Conservation (phyloP, 1,140 invertebrate species). For the Vanessa atalanta region DNA sequence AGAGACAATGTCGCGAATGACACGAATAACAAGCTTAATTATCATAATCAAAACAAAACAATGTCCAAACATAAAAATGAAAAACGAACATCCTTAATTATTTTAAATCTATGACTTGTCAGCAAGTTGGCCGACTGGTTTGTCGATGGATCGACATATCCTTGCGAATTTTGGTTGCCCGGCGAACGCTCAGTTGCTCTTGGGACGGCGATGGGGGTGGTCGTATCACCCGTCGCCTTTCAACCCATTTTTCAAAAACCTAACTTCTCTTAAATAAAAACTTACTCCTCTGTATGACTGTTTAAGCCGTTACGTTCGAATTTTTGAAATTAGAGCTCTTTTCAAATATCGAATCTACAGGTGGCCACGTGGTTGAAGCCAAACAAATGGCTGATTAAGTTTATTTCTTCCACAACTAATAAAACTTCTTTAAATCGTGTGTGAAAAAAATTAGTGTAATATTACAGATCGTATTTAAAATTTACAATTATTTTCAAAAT, state of each 20-base stretch:
- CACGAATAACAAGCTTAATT: neutral
- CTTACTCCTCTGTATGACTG: constrained; percentile 24
- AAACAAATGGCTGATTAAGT: neutral
- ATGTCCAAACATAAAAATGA: constrained; percentile 2
- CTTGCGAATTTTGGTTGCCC: constrained; percentile 52
- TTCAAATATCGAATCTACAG: constrained; percentile 49
- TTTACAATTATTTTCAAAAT: neutral
- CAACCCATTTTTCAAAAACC: constrained; percentile 36
- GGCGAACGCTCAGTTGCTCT: constrained; percentile 47
- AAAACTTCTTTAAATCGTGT: neutral
- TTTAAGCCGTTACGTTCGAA: constrained; percentile 4
- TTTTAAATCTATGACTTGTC: constrained; percentile 2
- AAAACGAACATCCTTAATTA: constrained; percentile 3
- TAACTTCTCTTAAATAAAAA: constrained; percentile 35
- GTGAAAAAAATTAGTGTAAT: constrained; percentile 1
- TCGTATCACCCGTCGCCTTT: constrained; percentile 37
- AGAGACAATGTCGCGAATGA: neutral
- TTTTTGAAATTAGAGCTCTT: constrained; percentile 30
- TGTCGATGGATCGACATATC: constrained; percentile 46
- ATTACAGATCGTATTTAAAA: neutral
- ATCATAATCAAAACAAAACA: neutral
- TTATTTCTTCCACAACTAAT: neutral
- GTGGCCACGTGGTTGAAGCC: constrained; percentile 37
- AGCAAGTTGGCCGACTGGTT: constrained; percentile 14
- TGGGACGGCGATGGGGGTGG: constrained; percentile 46